Base-by-base conservation (phyloP, 2,113 vertebrate species). In the Phaethornis superciliosus region DNA sequence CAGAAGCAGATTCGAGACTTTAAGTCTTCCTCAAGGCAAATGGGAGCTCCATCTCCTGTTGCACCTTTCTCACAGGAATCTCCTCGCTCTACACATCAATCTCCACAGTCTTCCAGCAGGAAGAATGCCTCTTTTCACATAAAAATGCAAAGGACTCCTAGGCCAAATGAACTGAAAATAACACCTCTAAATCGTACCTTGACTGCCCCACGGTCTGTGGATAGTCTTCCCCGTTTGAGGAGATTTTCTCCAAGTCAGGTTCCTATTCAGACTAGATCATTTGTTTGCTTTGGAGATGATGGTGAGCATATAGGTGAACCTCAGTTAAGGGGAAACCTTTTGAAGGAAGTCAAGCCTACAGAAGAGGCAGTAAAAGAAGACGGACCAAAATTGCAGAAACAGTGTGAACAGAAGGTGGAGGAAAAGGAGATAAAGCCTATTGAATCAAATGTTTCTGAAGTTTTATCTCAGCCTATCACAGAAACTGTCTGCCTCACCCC, bases 121-220 rank as follows among this genome's bases (percentile, higher is more conserved):
- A 99, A 98, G 95, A 99, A 98, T 5, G 96, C 99, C 3, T 98
- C 99, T 49, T 99, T 99, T 90, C 98, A 99, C 70, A 96, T 97
- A 35, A 99, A 99, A 89, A 98, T 98, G 92, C 98, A 98, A 90
- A 98, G 98, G 94, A 98, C 98, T 84, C 97, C 98, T 62, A 98
- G 99, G 85, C 99, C 99, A 89, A 99, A 95, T 40, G 99, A 99
- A 85, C 97, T 99, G 58, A 99, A 99, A 98, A 98, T 99, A 81
- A 97, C 98, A 5, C 99, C 99, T 58, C 98, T 99, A 91, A 99
- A 98, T 86, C 98, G 99, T 30, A 99, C 99, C 77, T 96, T 99
- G 82, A 99, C 98, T 10, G 98, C 99, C 15, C 99, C 99, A 0
- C 98, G 99, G 30, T 99, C 99, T 65, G 99, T 99, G 24, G 99